A percentile compares a stretch with the other conserved stretches of the same genome.
Conservation (phyloP, 2,113 vertebrate genomes). For the Actinemys pallida region DNA sequence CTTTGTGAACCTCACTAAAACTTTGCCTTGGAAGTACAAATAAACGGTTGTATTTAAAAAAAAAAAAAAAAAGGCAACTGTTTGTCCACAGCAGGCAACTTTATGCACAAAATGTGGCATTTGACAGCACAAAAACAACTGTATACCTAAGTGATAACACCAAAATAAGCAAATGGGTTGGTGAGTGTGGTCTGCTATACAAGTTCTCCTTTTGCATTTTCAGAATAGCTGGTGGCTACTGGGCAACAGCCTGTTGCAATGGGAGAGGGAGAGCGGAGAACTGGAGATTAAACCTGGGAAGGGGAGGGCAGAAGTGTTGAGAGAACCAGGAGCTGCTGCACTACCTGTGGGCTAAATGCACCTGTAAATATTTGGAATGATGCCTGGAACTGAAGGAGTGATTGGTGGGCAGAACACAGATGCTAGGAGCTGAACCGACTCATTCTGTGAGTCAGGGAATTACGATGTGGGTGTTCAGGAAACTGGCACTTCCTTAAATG, state of each 20-base stretch:
- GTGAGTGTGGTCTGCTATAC: accelerated
- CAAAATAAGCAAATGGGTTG: neutral
- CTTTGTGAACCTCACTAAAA: neutral
- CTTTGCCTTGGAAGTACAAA: neutral
- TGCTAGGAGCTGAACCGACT: neutral
- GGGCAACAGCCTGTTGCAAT: neutral
- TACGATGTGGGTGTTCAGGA: neutral
- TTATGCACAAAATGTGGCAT: neutral
- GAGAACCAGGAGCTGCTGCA: neutral
- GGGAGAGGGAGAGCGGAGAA: neutral
- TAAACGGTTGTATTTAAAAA: neutral
- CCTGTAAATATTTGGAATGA: neutral
- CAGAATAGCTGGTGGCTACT: neutral
- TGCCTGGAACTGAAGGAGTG: neutral
- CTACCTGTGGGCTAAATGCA: neutral
- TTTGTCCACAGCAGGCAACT: neutral
- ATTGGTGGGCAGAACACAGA: neutral
- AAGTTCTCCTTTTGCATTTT: neutral
- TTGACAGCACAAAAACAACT: neutral
- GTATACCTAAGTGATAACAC: neutral
- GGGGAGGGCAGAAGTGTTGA: neutral
- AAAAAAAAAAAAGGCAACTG: neutral
- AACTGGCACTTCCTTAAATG: neutral
- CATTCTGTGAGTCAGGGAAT: neutral
- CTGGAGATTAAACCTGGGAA: neutral